phyloP scores from a whole-genome alignment of 2,888 invertebrate species.

The Parnassius apollo region DNA sequence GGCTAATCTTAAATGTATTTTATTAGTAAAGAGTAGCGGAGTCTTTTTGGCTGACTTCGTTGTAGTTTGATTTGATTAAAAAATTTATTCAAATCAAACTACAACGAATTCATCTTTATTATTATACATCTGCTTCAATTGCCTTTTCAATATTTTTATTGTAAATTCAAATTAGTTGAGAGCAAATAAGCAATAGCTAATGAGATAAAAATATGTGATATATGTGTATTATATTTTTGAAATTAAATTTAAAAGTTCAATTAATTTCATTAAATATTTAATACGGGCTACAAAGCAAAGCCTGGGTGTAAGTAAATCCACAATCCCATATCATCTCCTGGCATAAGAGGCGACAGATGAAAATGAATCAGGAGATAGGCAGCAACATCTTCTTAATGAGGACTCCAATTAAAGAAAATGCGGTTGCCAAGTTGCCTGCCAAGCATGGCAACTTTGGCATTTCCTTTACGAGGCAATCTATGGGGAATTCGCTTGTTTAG shows the following conservation, averaged over 20 bases:
- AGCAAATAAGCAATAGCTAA: constrained; percentile 68
- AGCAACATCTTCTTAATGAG: no score
- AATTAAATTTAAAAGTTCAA: not conserved
- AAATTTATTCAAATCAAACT: no score
- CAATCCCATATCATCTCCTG: no score
- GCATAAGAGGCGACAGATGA: no score
- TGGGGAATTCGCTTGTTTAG: no score
- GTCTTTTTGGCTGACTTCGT: constrained; percentile 35
- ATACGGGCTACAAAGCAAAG: not conserved
- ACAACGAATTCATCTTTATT: constrained; percentile 29
- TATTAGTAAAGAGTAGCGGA: constrained; percentile 61
- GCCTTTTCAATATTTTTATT: constrained; percentile 57
- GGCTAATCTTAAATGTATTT: constrained; percentile 64
- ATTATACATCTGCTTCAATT: constrained; percentile 65
- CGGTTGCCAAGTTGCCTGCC: no score
- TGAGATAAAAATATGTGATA: constrained; percentile 50
- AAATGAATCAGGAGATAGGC: no score
- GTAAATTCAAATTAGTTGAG: constrained; percentile 73
- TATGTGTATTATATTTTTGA: constrained; percentile 34
- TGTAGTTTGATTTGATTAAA: constrained; percentile 63
- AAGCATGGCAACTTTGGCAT: no score
- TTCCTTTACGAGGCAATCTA: no score
- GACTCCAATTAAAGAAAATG: no score
- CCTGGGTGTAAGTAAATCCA: no score
- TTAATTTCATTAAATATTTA: not conserved